Conservation (phyloP, 1,140 invertebrate species). For the Drosophila nannoptera region DNA sequence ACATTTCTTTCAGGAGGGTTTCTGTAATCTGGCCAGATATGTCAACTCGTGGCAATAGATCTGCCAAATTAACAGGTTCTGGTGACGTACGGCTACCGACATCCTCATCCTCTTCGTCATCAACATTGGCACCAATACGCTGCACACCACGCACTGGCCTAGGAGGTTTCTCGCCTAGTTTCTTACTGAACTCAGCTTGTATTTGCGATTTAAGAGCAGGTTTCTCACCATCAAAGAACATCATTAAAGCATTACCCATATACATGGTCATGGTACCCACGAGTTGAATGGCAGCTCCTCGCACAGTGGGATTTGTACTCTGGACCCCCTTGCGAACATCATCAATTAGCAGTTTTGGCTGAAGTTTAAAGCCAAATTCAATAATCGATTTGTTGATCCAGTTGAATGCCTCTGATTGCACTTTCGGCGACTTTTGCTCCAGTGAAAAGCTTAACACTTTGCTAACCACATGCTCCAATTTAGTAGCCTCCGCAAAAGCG, state of each 20-base stretch:
- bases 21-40: constrained; percentile 93
- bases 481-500: constrained; percentile 87
- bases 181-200: constrained; percentile 92
- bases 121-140: constrained; percentile 39
- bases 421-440: constrained; percentile 94
- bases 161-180: constrained; percentile 85
- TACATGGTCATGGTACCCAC: constrained; percentile 86
- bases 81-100: constrained; percentile 79
- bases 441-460: constrained; percentile 88
- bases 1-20: constrained; percentile 87
- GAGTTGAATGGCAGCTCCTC: constrained; percentile 85
- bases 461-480: constrained; percentile 86
- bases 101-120: constrained; percentile 82
- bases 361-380: constrained; percentile 89
- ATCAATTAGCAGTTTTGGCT: constrained; percentile 88
- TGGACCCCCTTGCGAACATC: constrained; percentile 90
- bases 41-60: constrained; percentile 88
- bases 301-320: constrained; percentile 90
- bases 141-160: constrained; percentile 84
- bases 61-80: constrained; percentile 82
- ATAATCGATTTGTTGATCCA: constrained; percentile 89
- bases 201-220: constrained; percentile 91
- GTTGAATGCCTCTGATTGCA: constrained; percentile 89
- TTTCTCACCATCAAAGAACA: constrained; percentile 93
- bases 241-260: constrained; percentile 86